Evolutionary conservation across 2,888 invertebrate species (phyloP).

Genomic region (Eulithis prunata): DNA sequence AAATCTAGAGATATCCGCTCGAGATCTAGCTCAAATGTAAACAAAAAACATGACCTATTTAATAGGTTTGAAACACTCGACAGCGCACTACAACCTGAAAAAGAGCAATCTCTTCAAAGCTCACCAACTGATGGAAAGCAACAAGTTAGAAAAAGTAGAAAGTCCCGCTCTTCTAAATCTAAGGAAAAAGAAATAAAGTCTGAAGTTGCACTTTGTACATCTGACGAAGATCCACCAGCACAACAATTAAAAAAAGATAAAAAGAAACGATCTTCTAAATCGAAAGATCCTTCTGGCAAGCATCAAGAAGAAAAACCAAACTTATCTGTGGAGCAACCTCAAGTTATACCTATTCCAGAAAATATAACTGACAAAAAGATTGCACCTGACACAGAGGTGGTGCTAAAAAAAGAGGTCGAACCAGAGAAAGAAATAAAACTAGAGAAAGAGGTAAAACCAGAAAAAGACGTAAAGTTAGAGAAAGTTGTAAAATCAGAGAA

Average conservation of each 20-base stretch:
- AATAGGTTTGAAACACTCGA: constrained; percentile 70
- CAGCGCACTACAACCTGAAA: constrained; percentile 56
- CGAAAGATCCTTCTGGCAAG: constrained; percentile 54
- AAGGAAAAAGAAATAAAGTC: constrained; percentile 68
- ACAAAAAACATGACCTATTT: constrained; percentile 51
- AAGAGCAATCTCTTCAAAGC: constrained; percentile 47
- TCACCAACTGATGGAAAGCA: constrained; percentile 54
- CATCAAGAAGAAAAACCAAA: constrained; percentile 28
- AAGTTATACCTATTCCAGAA: not conserved
- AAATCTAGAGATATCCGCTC: constrained; percentile 78
- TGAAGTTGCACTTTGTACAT: constrained; percentile 49
- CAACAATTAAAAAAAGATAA: constrained; percentile 64
- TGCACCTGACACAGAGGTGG: not conserved
- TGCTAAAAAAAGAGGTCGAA: constrained; percentile 3
- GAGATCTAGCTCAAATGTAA: constrained; percentile 53
- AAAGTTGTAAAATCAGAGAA: not conserved
- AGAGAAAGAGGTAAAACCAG: not conserved
- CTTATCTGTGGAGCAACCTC: constrained; percentile 5
- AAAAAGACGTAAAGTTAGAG: not conserved
- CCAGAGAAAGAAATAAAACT: not conserved
- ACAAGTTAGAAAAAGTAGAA: constrained; percentile 54
- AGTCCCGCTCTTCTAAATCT: constrained; percentile 70
- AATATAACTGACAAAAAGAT: not conserved
- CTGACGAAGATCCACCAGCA: constrained; percentile 63
- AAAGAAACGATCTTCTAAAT: constrained; percentile 64